Conservation (phyloP, 2,113 vertebrate genomes). For the Scopus umbretta region DNA sequence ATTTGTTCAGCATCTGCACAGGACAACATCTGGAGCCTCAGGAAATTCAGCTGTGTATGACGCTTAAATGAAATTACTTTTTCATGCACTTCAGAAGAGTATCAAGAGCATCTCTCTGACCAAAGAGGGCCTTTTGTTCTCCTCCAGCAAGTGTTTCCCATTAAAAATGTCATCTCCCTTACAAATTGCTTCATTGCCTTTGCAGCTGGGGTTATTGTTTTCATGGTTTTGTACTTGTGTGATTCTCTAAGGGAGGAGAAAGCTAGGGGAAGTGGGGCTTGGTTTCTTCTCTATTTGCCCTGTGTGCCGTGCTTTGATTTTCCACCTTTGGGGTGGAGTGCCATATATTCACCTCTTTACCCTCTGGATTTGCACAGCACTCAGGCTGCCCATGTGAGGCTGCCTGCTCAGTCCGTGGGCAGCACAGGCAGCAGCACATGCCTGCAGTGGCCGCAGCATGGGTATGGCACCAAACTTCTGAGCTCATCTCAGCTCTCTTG, state of each 20-base stretch:
- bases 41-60: constrained; percentile 80
- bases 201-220: constrained; percentile 80
- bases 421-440: neutral
- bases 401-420: neutral
- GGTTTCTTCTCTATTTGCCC: neutral
- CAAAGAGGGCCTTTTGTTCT: constrained; percentile 80
- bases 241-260: constrained; percentile 63
- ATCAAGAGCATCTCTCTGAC: constrained; percentile 74
- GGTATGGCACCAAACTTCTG: neutral
- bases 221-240: constrained; percentile 59
- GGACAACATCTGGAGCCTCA: constrained; percentile 86
- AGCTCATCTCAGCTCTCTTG: neutral
- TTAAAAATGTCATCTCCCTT: constrained; percentile 88
- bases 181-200: constrained; percentile 82
- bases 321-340: neutral
- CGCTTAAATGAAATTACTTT: constrained; percentile 80
- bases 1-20: constrained; percentile 83
- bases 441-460: fast-evolving
- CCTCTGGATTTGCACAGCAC: neutral
- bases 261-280: constrained; percentile 4
- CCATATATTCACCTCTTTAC: neutral
- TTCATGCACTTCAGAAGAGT: constrained; percentile 86
- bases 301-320: neutral
- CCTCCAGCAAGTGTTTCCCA: constrained; percentile 86
- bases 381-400: fast-evolving